A percentile compares a stretch with the other conserved stretches of the same genome.
These are phyloP conservation scores for Myopa tessellatipennis DNA, from an alignment of 2,888 invertebrate species.

Conservation along the genomic window DNA sequence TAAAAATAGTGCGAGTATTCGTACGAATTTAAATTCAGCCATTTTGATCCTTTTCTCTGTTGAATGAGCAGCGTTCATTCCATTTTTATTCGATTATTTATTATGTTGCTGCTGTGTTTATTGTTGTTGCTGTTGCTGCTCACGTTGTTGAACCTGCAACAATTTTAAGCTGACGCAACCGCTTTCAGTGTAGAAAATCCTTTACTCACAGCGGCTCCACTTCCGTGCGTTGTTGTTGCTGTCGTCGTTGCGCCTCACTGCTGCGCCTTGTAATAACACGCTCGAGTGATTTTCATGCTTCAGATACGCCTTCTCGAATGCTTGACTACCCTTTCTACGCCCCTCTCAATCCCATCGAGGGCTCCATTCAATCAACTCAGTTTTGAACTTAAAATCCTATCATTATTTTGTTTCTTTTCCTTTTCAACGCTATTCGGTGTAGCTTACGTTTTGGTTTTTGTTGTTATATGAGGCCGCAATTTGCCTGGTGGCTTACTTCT, in stretches of 20 bases:
- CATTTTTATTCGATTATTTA: conserved; percentile 9
- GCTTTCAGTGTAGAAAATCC: conserved; percentile 6
- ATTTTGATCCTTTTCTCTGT: conserved; percentile 27
- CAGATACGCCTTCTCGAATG: conserved; percentile 57
- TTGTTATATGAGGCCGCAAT: neutral
- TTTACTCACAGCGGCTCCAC: conserved; percentile 8
- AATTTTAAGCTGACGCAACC: conserved; percentile 24
- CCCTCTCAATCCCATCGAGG: neutral
- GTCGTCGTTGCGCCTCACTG: neutral
- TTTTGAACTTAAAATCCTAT: conserved; percentile 20
- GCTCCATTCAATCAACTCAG: conserved; percentile 25
- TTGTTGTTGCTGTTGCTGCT: neutral
- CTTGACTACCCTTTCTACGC: neutral
- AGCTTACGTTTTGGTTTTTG: neutral
- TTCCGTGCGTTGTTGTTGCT: neutral
- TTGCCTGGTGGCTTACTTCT: neutral
- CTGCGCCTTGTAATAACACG: conserved; percentile 62
- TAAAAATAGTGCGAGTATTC: neutral
- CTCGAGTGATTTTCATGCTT: conserved; percentile 66
- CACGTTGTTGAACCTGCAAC: neutral
- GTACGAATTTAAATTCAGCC: conserved; percentile 27
- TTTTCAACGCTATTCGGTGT: neutral
- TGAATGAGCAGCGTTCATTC: neutral
- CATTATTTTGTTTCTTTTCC: neutral
- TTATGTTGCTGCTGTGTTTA: neutral